phyloP scores from a whole-genome alignment of 1,140 invertebrate genomes.

The Vanessa atalanta region DNA sequence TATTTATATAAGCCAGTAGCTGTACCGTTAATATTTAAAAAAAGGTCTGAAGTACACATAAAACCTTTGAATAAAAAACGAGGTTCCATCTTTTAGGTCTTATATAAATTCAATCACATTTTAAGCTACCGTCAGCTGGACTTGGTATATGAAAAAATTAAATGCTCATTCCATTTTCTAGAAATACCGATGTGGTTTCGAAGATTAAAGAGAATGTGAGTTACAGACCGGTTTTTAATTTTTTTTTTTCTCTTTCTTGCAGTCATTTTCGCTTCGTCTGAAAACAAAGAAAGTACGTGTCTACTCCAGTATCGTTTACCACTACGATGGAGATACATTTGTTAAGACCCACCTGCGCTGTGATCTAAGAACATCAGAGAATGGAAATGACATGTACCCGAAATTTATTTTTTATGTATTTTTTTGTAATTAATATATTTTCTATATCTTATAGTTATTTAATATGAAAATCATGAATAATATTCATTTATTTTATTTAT shows the following conservation, averaged over 20 bases:
- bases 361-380: not conserved
- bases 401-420: too few relatives aligned
- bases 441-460: too few relatives aligned
- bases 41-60: too few relatives aligned
- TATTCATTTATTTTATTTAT: too few relatives aligned
- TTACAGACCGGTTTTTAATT: slow-evolving; percentile 2
- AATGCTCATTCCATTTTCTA: not conserved
- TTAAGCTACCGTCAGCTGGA: too few relatives aligned
- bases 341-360: slow-evolving; percentile 38
- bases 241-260: slow-evolving; percentile 1
- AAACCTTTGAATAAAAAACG: too few relatives aligned
- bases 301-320: slow-evolving; percentile 38
- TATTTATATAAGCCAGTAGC: too few relatives aligned
- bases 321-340: slow-evolving; percentile 38
- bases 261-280: slow-evolving; percentile 23
- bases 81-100: too few relatives aligned
- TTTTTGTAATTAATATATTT: too few relatives aligned
- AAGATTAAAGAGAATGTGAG: slow-evolving; percentile 3
- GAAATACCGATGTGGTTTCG: not conserved
- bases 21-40: too few relatives aligned
- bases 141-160: not conserved
- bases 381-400: not conserved
- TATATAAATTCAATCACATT: too few relatives aligned
- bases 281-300: slow-evolving; percentile 33
- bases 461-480: too few relatives aligned